phyloP scores from a whole-genome alignment of 1,140 invertebrate species.

The Papilio dardanus region DNA sequence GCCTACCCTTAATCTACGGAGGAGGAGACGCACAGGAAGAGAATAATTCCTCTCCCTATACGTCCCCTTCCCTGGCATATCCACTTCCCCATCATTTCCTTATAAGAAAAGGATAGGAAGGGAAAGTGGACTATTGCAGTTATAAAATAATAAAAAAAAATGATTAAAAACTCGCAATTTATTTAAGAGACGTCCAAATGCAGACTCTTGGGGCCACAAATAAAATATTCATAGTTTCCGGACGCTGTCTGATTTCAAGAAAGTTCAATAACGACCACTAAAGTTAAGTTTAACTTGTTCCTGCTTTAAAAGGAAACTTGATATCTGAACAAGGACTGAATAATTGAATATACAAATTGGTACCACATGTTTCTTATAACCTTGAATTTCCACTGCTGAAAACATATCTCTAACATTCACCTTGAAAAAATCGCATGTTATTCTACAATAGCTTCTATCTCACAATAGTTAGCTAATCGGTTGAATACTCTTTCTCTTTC shows the following conservation, averaged over 20 bases:
- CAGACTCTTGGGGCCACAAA: conserved; percentile 8
- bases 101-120: no score
- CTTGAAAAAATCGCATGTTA: neutral
- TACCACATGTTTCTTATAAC: conserved; percentile 4
- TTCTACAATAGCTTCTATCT: neutral
- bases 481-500: neutral
- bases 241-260: conserved; percentile 46
- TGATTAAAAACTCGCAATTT: neutral
- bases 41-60: no score
- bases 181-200: conserved; percentile 7
- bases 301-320: conserved; percentile 32
- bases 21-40: no score
- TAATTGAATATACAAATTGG: conserved; percentile 7
- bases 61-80: no score
- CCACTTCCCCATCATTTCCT: no score
- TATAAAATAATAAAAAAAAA: no score
- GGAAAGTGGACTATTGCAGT: no score
- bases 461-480: no score
- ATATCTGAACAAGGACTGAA: neutral
- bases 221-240: conserved; percentile 28
- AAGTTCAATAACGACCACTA: conserved; percentile 51
- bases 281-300: no score
- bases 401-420: neutral
- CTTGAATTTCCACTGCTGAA: neutral
- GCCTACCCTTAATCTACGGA: no score